Conservation (phyloP, 35 echinoderm and acorn worm species). For the Heliocidaris erythrogramma region DNA sequence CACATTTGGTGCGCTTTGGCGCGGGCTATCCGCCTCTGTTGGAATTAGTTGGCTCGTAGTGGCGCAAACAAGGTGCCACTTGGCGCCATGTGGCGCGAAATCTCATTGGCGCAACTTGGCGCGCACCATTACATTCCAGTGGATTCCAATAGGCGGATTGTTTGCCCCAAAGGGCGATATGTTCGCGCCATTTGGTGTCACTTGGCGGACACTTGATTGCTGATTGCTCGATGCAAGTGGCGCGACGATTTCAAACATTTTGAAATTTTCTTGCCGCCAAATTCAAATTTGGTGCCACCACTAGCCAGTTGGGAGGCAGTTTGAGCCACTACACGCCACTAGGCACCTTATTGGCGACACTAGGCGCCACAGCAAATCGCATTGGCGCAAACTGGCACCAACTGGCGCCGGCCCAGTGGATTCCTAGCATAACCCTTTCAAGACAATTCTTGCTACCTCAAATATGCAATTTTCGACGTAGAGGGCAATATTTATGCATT, state of each 20-base stretch:
- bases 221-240: too few relatives aligned
- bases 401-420: background rate
- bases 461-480: too few relatives aligned
- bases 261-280: too few relatives aligned
- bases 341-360: conserved; percentile 2
- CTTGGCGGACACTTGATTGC: too few relatives aligned
- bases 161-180: background rate
- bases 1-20: too few relatives aligned
- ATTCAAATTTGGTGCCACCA: too few relatives aligned
- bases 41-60: too few relatives aligned
- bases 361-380: background rate
- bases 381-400: background rate
- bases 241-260: too few relatives aligned
- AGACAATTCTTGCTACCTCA: too few relatives aligned
- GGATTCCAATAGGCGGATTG: conserved; percentile 47
- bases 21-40: too few relatives aligned
- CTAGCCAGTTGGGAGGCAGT: conserved; percentile 7
- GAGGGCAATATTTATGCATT: too few relatives aligned
- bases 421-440: conserved; percentile 9
- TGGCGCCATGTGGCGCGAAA: background rate
- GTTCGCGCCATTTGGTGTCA: background rate
- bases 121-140: conserved; percentile 31
- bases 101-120: conserved; percentile 1
- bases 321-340: conserved; percentile 1
- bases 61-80: too few relatives aligned